Evolutionary conservation across 2,888 invertebrate genomes (phyloP), one percentile per base, ranked within the genome.

Genomic region (Meliscaeva auricollis): DNA sequence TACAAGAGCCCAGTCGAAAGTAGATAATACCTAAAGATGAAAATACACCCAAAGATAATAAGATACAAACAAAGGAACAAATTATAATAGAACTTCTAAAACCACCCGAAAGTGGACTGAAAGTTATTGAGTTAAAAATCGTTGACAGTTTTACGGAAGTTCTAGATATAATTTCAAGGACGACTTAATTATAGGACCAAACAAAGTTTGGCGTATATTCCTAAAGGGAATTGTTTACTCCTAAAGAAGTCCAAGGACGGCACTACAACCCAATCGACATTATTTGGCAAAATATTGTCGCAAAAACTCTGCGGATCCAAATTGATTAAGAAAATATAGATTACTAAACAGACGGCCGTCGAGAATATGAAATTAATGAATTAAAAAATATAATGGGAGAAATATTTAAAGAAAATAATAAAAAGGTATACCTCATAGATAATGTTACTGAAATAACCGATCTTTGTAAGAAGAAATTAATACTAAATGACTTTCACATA

Each of bases 281-380:
- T n/a, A 52, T 52, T 52, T 30, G 52, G 52, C 26, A 52, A 52
- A 52, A 52, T 52, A 30, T 46, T 46, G 46, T 46, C 17, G 46
- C 46, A 46, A 17, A 46, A 46, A 46, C 46, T 46, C 46, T 46
- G 46, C 17, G 46, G 46, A 46, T 13, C 26, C 13, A 41, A 41
- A 41, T 41, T 13, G 13, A 41, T 41, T 41, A 41, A 41, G 38
- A 41, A 13, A 41, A 13, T 41, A 41, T 41, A 41, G 11, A 41
- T 41, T 41, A 13, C 38, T 41, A 41, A 41, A 41, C 26, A 3
- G 26, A 26, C 4, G 26, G 26, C 26, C 26, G 4, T 26, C 26
- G 26, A 41, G 41, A 41, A 41, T 41, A 41, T 41, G 13, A 41
- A 41, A 41, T 41, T 41, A 41, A 41, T 41, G n/a, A 41, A 41